These are phyloP conservation scores for Lepidurus apus DNA, from an alignment of 1,140 invertebrate species.

Conservation along the genomic window DNA sequence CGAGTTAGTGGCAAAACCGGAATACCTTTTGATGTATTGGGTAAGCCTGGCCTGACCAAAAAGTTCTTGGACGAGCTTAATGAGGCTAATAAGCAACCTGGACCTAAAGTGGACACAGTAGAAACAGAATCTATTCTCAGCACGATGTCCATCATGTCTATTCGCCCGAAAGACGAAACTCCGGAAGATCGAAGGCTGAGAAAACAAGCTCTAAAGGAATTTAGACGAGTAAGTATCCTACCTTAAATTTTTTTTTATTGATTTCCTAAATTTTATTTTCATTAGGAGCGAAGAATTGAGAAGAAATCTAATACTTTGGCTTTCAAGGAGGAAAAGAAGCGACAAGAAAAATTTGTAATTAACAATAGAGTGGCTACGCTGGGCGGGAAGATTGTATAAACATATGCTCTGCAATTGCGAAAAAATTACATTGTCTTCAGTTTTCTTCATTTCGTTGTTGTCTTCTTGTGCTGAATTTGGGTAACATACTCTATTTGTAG, in stretches of 20 bases:
- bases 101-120: conserved; percentile 31
- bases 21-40: conserved; percentile 61
- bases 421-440: no score
- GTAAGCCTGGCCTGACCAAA: conserved; percentile 56
- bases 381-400: conserved; percentile 44
- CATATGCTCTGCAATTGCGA: no score
- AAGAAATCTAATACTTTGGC: conserved; percentile 77
- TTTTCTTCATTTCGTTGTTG: no score
- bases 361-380: conserved; percentile 68
- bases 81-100: conserved; percentile 46
- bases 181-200: conserved; percentile 70
- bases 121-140: conserved; percentile 62
- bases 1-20: conserved; percentile 65
- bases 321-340: conserved; percentile 82
- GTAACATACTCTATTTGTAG: no score
- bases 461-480: no score
- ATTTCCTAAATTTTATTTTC: conserved; percentile 39
- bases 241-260: conserved; percentile 22
- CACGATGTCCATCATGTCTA: conserved; percentile 61
- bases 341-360: conserved; percentile 67
- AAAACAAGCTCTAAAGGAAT: conserved; percentile 76
- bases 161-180: conserved; percentile 74
- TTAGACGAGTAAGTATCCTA: conserved; percentile 55
- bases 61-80: conserved; percentile 62
- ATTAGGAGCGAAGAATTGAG: conserved; percentile 70